A percentile compares a stretch with the other conserved stretches of the same genome.
Conservation (phyloP, 2,113 vertebrate genomes). For the Tetrao urogallus region DNA sequence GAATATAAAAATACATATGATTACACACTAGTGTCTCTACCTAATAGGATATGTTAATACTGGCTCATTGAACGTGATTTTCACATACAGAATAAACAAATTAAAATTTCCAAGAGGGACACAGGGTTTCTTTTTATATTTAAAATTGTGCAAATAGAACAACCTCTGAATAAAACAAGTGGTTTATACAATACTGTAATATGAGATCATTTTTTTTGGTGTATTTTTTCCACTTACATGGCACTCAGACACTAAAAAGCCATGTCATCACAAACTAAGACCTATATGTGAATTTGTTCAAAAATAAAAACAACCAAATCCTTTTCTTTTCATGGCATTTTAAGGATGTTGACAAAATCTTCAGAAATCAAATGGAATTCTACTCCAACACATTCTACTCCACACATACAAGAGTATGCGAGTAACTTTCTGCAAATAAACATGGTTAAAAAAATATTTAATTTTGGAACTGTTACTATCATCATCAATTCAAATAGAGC, state of each 20-base stretch:
- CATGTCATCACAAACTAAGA: background rate
- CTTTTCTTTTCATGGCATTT: background rate
- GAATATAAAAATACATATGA: slow-evolving; percentile 40
- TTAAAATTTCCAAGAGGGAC: background rate
- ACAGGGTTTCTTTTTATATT: background rate
- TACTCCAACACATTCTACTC: background rate
- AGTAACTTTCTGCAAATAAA: background rate
- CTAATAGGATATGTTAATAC: slow-evolving; percentile 43
- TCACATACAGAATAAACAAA: slow-evolving; percentile 8
- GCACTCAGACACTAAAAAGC: background rate
- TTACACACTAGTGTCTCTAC: slow-evolving; percentile 4
- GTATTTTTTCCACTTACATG: background rate
- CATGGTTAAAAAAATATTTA: background rate
- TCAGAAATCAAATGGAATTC: background rate
- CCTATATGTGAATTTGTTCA: background rate
- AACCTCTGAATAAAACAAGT: background rate
- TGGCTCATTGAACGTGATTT: slow-evolving; percentile 3
- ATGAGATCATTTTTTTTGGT: background rate
- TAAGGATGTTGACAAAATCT: background rate
- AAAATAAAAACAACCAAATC: background rate
- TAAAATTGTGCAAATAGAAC: background rate
- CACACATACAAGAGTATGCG: background rate
- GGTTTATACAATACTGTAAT: background rate
- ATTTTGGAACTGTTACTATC: background rate
- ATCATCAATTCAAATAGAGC: background rate